phyloP scores from a whole-genome alignment of 2,797 vertebrate genomes.

The Threskiornis aethiopicus region DNA sequence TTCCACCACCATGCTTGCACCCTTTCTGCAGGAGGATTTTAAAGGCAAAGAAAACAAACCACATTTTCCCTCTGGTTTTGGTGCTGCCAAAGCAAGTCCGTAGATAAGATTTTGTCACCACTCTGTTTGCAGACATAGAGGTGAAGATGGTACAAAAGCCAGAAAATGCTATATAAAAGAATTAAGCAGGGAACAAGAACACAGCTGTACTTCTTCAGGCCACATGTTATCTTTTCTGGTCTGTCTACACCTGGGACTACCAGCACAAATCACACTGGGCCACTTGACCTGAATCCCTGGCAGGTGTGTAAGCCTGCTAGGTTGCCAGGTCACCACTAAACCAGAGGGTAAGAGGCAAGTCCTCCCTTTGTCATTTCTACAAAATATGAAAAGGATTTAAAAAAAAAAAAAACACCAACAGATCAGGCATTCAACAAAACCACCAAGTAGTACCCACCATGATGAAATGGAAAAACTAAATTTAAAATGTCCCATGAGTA shows the following conservation, averaged over 20 bases:
- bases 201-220: neutral
- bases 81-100: neutral
- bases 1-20: neutral
- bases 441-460: neutral
- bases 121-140: rapidly evolving
- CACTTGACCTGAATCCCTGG: neutral
- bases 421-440: neutral
- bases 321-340: neutral
- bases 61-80: neutral
- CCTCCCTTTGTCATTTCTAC: neutral
- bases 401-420: neutral
- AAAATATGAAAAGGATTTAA: neutral
- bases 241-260: neutral
- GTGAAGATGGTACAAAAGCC: neutral
- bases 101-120: neutral
- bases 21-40: neutral
- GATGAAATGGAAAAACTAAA: neutral
- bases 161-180: neutral
- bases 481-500: neutral
- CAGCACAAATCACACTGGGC: neutral
- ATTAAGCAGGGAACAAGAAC: neutral
- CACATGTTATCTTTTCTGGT: rapidly evolving
- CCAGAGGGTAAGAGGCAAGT: neutral
- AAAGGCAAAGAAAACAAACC: neutral
- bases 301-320: neutral